Percentiles rank a stretch among this genome's conserved stretches.
phyloP scores from a whole-genome alignment of 2,888 invertebrate species.

The Cantharis rufa region DNA sequence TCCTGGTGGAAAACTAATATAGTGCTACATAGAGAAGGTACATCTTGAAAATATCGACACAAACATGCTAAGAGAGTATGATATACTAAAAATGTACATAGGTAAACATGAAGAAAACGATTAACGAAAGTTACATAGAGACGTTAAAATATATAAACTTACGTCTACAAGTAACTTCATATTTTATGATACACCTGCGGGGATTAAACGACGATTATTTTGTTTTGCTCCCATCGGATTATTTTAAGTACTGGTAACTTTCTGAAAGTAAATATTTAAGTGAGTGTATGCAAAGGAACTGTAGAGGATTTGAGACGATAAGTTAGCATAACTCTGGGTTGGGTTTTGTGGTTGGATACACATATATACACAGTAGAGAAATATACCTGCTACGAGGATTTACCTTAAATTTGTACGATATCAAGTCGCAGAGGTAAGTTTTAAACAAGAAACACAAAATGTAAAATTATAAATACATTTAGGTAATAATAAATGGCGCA shows the following conservation, averaged over 20 bases:
- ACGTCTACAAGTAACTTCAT: constrained; percentile 42
- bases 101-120: constrained; percentile 10
- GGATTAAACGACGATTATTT: constrained; percentile 51
- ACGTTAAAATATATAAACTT: constrained; percentile 16
- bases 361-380: constrained; percentile 8
- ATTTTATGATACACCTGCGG: constrained; percentile 48
- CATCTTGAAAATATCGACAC: not conserved
- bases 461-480: not conserved
- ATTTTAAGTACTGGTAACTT: constrained; percentile 48
- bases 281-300: constrained; percentile 37
- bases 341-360: constrained; percentile 30
- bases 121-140: constrained; percentile 22
- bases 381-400: constrained; percentile 8
- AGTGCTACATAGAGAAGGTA: not conserved
- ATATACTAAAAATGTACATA: not conserved
- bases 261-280: constrained; percentile 51
- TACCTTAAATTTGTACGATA: constrained; percentile 19
- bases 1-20: not conserved
- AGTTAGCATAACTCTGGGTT: constrained; percentile 30
- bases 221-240: constrained; percentile 48
- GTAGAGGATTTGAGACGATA: constrained; percentile 31
- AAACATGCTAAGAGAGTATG: not conserved
- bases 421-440: not conserved
- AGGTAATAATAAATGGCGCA: not conserved
- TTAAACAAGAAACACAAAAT: not conserved